Evolutionary conservation across 2,888 invertebrate species (phyloP), one percentile per base, ranked within the genome.

Genomic region (Tetranychus truncatus): DNA sequence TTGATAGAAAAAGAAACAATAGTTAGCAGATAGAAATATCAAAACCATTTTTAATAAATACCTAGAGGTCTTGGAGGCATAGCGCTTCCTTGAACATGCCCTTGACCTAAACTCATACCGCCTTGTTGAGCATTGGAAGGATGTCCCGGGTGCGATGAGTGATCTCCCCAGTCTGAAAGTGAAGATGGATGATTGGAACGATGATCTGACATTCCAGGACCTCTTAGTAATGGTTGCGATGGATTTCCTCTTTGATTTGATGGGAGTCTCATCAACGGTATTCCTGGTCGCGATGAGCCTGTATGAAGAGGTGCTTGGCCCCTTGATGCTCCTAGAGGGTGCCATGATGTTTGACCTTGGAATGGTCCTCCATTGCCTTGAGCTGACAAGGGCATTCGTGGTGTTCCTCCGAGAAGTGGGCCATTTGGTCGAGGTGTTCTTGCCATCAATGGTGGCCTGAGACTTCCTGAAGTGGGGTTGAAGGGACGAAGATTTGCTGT

Each of bases 291-390:
- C 66, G 84, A 83, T 34, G 83, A 83, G 20, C 86, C 86, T 9
- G 87, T 86, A 71, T 87, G 86, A 72, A 86, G 87, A 73, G 84
- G 85, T 76, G 85, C 86, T 11, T 44, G 81, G 83, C 82, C 24
- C 83, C 74, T 72, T 6, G 45, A 46, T 77, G 83, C 0, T 77
- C 76, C 79, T 72, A 77, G 78, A 69, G 78, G 77, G 66, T 78
- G 79, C 45, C 79, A 78, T 66, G 78, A 79, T n/a, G 79, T 79
- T 34, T 79, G 80, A 6, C 81, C 81, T 74, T 79, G 79, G n/a
- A 79, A 79, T 75, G 80, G 77, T 55, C 77, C 85, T 78, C 79
- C 78, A 73, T 77, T 79, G 24, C 77, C 76, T n/a, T 80, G 79
- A 11, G 79, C 78, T 20, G 78, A 79, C 66, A 76, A 74, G 65